Conservation (phyloP, 2,113 vertebrate genomes). For the Phaetusa simplex region DNA sequence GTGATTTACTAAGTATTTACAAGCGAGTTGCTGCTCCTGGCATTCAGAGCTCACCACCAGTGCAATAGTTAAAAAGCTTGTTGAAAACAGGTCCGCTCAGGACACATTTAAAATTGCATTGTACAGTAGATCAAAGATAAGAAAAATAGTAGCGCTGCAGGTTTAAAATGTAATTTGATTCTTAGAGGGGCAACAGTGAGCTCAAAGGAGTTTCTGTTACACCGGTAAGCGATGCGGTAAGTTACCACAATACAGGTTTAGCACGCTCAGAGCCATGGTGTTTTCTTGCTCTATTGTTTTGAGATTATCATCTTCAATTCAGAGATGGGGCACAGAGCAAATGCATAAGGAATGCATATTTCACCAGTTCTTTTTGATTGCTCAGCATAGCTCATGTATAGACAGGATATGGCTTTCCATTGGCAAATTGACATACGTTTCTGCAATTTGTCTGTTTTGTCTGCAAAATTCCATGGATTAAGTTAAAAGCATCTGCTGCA, state of each 20-base stretch:
- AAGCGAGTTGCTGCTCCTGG: background rate
- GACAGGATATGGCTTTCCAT: background rate
- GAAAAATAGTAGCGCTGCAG: background rate
- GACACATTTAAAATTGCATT: background rate
- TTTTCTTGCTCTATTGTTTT: background rate
- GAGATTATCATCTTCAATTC: background rate
- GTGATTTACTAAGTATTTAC: background rate
- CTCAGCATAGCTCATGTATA: background rate
- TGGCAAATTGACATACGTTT: background rate
- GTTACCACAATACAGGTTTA: background rate
- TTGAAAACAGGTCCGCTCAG: background rate
- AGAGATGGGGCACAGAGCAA: background rate
- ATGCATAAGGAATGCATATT: background rate
- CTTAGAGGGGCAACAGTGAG: background rate
- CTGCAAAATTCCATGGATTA: slow-evolving; percentile 2
- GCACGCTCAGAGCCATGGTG: background rate
- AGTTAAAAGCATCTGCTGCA: slow-evolving; percentile 43
- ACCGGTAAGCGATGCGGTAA: background rate
- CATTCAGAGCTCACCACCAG: background rate
- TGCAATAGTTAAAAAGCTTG: background rate
- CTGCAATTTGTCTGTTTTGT: slow-evolving; percentile 49
- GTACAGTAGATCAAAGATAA: slow-evolving; percentile 23
- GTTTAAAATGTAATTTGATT: slow-evolving; percentile 31
- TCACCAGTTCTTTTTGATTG: background rate
- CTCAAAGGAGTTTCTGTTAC: background rate